phyloP scores from a whole-genome alignment of 2,113 vertebrate genomes.

The Oceanites oceanicus region DNA sequence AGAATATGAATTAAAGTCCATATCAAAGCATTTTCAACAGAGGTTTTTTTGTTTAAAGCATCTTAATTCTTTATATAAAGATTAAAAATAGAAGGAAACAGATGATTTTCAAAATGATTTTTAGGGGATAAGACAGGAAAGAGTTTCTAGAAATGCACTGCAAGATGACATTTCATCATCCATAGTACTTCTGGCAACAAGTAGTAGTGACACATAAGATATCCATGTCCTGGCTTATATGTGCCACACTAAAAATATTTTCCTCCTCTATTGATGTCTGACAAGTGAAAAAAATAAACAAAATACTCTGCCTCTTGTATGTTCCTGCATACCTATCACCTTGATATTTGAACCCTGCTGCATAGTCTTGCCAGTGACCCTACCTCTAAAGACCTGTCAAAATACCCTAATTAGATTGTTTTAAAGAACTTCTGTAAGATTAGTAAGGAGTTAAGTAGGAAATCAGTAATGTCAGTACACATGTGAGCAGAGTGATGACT shows the following conservation, averaged over 20 bases:
- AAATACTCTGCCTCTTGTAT: neutral
- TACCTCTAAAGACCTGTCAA: neutral
- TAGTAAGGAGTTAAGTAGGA: neutral
- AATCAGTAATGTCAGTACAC: neutral
- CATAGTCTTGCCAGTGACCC: neutral
- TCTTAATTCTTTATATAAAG: neutral
- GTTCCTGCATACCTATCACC: neutral
- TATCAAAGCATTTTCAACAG: neutral
- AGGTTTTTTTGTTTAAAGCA: neutral
- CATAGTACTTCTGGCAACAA: neutral
- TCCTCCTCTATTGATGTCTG: neutral
- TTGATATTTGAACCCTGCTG: neutral
- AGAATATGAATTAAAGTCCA: neutral
- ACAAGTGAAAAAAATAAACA: neutral
- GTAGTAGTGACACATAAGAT: neutral
- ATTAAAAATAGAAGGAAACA: neutral
- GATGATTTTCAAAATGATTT: neutral
- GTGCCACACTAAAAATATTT: neutral
- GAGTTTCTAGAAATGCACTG: neutral
- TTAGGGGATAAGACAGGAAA: neutral
- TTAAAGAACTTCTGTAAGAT: neutral
- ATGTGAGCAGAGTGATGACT: neutral
- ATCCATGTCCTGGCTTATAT: neutral
- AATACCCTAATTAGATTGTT: neutral
- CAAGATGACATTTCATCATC: neutral